These are phyloP conservation scores for Chiloscyllium punctatum DNA, from an alignment of 2,797 vertebrate species.

Conservation along the genomic window DNA sequence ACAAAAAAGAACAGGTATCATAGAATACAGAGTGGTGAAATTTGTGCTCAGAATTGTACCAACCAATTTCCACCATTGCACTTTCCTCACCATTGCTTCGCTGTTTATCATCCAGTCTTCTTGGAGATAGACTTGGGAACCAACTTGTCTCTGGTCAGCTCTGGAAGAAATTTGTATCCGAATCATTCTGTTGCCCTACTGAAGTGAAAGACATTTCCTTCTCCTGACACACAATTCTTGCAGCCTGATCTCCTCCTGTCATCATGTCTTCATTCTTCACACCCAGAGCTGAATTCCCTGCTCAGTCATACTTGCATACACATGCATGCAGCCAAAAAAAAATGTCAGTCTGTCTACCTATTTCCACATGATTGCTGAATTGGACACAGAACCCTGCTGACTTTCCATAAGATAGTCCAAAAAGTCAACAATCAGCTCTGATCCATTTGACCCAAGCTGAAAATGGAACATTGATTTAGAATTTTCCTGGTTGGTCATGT, in stretches of 20 bases:
- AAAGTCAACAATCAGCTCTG: background rate
- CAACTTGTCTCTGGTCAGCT: background rate
- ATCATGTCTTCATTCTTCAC: background rate
- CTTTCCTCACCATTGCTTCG: background rate
- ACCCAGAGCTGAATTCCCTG: background rate
- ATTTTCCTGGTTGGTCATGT: background rate
- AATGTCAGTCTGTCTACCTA: background rate
- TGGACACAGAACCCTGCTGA: background rate
- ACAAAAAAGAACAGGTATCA: background rate
- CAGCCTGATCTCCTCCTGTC: background rate
- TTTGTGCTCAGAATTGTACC: background rate
- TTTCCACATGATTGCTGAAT: background rate
- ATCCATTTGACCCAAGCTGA: background rate
- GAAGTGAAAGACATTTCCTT: background rate
- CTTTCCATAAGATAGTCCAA: background rate
- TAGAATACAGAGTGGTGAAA: background rate
- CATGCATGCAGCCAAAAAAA: background rate
- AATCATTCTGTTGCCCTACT: background rate
- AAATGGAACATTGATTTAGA: background rate
- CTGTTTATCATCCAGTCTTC: background rate
- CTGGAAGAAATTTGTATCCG: background rate
- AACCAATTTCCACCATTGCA: background rate
- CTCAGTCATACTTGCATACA: background rate
- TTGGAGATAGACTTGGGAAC: background rate
- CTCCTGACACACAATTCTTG: background rate